Conservation (phyloP, 2,797 vertebrate species). For the Alosa sapidissima region DNA sequence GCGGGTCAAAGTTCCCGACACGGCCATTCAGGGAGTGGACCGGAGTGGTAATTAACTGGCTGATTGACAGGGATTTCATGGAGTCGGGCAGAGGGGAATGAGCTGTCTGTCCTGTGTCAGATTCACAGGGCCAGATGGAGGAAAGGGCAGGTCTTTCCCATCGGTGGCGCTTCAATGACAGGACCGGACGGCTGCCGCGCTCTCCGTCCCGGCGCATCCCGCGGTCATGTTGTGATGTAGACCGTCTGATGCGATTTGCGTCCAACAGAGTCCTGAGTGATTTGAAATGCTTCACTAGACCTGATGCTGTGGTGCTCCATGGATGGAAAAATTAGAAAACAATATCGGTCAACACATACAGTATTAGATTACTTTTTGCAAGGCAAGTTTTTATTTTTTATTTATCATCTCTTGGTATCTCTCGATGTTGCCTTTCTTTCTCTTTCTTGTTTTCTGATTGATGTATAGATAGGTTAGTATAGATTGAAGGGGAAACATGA, state of each 20-base stretch:
- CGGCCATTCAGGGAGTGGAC: constrained; percentile 73
- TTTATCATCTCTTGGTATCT: background rate
- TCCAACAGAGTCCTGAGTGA: background rate
- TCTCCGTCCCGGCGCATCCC: background rate
- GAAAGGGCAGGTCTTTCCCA: constrained; percentile 59
- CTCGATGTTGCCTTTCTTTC: background rate
- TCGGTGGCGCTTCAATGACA: constrained; percentile 48
- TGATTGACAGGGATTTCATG: constrained; percentile 81
- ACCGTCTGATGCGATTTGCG: background rate
- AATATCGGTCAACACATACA: background rate
- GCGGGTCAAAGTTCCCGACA: constrained; percentile 77
- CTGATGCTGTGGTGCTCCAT: background rate
- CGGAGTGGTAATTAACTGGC: constrained; percentile 76
- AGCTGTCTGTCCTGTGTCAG: constrained; percentile 38
- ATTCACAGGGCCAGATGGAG: constrained; percentile 40
- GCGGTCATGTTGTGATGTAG: background rate
- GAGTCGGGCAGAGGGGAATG: constrained; percentile 49
- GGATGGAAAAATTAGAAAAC: background rate
- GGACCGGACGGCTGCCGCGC: constrained; percentile 23
- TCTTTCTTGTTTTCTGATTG: background rate
- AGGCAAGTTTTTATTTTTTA: background rate
- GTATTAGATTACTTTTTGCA: background rate
- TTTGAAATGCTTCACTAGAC: background rate
- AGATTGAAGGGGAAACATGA: background rate
- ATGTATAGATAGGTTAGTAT: background rate